Conservation (phyloP, 2,888 invertebrate genomes). For the Byasa hedistus region DNA sequence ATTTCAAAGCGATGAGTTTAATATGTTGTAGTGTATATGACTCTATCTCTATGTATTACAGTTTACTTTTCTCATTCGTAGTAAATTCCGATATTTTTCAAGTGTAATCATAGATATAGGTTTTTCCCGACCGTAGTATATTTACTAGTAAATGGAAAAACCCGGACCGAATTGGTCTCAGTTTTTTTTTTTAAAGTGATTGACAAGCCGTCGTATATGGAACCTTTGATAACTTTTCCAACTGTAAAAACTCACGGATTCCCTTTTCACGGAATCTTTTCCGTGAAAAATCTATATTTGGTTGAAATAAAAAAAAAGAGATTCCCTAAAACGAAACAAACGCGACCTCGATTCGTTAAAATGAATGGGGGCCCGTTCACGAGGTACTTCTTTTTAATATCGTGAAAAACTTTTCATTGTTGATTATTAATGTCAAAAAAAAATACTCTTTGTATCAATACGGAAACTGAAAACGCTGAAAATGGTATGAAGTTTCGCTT, state of each 20-base stretch:
- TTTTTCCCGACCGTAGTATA: conserved; percentile 12
- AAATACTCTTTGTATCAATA: background rate
- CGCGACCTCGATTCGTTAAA: conserved; percentile 8
- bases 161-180: conserved; percentile 9
- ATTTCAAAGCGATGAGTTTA: too few species aligned
- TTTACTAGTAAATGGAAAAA: conserved; percentile 19
- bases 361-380: background rate
- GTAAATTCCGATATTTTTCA: too few species aligned
- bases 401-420: background rate
- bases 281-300: conserved; percentile 2
- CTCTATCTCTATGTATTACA: too few species aligned
- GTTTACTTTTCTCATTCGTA: too few species aligned
- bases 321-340: background rate
- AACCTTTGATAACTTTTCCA: conserved; percentile 24
- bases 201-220: conserved; percentile 27
- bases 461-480: background rate
- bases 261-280: conserved; percentile 14
- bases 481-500: too few species aligned
- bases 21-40: too few species aligned
- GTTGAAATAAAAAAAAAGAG: too few species aligned
- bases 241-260: conserved; percentile 17
- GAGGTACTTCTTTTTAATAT: background rate
- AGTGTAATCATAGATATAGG: conserved; percentile 7
- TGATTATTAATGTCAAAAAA: background rate
- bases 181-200: conserved; percentile 28